A percentile compares a stretch with the other conserved stretches of the same genome.
Evolutionary conservation across 2,888 invertebrate genomes (phyloP).

Genomic region (Leucania comma): DNA sequence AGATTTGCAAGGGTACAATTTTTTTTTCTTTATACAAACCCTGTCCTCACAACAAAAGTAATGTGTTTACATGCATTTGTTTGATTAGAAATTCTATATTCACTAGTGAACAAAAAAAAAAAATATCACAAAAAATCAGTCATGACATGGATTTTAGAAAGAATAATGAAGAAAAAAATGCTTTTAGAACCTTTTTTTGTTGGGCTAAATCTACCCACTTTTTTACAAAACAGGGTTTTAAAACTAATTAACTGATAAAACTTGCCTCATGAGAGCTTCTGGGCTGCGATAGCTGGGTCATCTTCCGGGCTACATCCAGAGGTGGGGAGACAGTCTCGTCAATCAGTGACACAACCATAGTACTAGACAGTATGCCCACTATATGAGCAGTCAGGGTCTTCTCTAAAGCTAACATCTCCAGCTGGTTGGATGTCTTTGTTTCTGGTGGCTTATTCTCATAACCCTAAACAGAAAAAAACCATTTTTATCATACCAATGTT

Average conservation of each 20-base stretch:
- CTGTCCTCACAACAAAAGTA: too few species aligned
- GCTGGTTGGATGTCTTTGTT: conserved; percentile 90
- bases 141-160: not conserved
- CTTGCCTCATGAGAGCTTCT: conserved; percentile 83
- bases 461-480: conserved; percentile 73
- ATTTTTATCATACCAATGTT: not conserved
- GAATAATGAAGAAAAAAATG: not conserved
- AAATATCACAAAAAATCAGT: not conserved
- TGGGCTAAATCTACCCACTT: not conserved
- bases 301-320: conserved; percentile 90
- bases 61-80: not conserved
- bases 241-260: conserved; percentile 3
- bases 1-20: too few species aligned
- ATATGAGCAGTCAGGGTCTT: conserved; percentile 91
- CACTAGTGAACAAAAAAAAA: not conserved
- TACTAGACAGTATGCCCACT: conserved; percentile 87
- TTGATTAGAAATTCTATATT: not conserved
- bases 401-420: conserved; percentile 93
- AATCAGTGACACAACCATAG: conserved; percentile 91
- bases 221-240: not conserved
- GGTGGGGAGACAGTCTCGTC: conserved; percentile 90
- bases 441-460: conserved; percentile 90
- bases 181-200: not conserved
- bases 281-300: conserved; percentile 85
- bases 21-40: too few species aligned